phyloP scores from a whole-genome alignment of 2,113 vertebrate genomes.

The Cettia cetti region DNA sequence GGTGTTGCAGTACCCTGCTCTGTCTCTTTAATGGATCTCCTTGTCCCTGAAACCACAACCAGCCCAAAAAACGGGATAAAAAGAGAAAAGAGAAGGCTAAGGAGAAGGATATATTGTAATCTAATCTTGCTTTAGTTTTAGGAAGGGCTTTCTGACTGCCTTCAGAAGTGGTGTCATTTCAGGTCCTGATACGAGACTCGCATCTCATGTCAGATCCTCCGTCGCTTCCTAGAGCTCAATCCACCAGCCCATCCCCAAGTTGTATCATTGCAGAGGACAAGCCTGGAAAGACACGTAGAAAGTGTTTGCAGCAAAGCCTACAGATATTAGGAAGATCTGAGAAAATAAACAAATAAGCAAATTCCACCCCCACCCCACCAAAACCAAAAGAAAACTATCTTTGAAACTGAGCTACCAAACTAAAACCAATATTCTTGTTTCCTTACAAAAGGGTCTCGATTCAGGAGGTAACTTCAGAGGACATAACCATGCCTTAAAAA shows the following conservation, averaged over 20 bases:
- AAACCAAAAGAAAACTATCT: not conserved
- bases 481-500: not conserved
- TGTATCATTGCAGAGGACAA: not conserved
- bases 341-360: not conserved
- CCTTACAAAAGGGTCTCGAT: not conserved
- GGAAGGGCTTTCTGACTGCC: not conserved
- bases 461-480: not conserved
- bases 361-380: not conserved
- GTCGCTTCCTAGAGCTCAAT: not conserved
- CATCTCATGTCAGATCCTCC: not conserved
- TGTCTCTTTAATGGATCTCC: not conserved
- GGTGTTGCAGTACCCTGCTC: not conserved
- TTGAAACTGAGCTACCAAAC: not conserved
- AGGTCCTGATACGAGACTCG: fast-evolving
- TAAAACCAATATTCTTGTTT: not conserved
- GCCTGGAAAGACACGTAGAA: not conserved
- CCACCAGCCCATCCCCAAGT: not conserved
- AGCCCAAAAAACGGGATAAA: not conserved
- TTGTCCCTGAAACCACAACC: not conserved
- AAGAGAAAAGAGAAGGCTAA: not conserved
- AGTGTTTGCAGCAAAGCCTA: not conserved
- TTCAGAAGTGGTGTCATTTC: not conserved
- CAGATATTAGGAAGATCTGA: not conserved
- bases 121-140: not conserved
- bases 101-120: not conserved